phyloP scores from a whole-genome alignment of 2,113 vertebrate species.

The Stictonetta naevosa region DNA sequence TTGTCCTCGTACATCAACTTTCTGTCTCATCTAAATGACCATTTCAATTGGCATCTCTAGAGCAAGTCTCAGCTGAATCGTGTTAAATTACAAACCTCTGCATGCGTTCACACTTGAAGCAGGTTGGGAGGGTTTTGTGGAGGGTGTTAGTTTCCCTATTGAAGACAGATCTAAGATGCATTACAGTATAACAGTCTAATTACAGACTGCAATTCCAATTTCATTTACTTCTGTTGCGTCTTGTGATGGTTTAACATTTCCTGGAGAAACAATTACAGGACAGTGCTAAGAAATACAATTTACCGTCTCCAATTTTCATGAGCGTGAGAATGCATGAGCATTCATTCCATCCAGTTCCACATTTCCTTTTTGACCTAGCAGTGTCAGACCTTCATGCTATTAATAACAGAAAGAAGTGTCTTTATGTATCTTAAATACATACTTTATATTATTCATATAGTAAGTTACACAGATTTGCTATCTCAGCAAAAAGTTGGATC shows the following conservation, averaged over 20 bases:
- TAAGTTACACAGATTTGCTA: background rate
- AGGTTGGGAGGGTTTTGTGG: background rate
- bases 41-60: background rate
- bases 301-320: background rate
- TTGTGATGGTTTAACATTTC: slow-evolving; percentile 18
- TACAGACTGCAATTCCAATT: slow-evolving; percentile 57
- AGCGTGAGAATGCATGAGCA: slow-evolving; percentile 34
- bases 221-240: slow-evolving; percentile 46
- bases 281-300: slow-evolving; percentile 41
- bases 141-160: background rate
- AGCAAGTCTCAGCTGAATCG: background rate
- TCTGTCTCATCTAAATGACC: background rate
- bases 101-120: background rate
- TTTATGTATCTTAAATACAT: background rate
- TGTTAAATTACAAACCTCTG: background rate
- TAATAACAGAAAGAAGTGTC: background rate
- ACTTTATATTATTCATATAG: background rate
- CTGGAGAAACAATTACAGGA: slow-evolving; percentile 55
- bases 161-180: slow-evolving; percentile 39
- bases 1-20: background rate
- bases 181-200: slow-evolving; percentile 58
- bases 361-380: background rate
- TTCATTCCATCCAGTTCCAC: background rate
- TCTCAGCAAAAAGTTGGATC: background rate
- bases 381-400: background rate